These are phyloP conservation scores for Steinernema khuongi DNA, from an alignment of 1,140 invertebrate genomes.

Conservation along the genomic window DNA sequence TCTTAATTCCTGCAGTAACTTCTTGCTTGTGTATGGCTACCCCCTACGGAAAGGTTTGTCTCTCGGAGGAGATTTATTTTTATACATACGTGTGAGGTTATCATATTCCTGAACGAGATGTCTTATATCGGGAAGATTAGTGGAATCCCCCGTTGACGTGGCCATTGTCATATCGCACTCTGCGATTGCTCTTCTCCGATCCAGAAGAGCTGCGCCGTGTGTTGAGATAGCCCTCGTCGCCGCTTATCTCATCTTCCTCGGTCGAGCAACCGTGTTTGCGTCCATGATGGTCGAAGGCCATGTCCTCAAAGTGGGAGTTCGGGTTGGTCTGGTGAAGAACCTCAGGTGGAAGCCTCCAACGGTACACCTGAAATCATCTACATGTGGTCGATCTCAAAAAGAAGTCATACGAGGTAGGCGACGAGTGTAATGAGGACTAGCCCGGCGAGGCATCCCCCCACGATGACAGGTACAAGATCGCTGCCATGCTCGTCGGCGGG, in stretches of 20 bases:
- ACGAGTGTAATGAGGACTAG: slow-evolving; percentile 11
- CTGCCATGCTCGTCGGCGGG: slow-evolving; percentile 6
- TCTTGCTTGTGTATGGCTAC: too few species aligned
- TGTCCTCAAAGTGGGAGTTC: neutral
- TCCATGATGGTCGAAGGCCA: neutral
- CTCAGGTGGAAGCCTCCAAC: slow-evolving; percentile 17
- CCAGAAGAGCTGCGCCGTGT: neutral
- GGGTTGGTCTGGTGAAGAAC: neutral
- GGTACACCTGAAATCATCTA: slow-evolving; percentile 2
- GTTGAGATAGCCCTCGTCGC: neutral
- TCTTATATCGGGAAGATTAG: too few species aligned
- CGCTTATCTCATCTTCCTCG: neutral
- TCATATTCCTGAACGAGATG: too few species aligned
- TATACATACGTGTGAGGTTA: too few species aligned
- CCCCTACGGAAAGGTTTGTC: too few species aligned
- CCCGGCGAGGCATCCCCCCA: slow-evolving; percentile 16
- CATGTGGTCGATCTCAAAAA: neutral
- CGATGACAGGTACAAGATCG: slow-evolving; percentile 8
- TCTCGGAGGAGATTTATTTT: too few species aligned
- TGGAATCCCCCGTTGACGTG: too few species aligned
- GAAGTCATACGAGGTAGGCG: slow-evolving; percentile 1
- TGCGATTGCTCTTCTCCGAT: slow-evolving; percentile 68
- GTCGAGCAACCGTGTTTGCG: neutral
- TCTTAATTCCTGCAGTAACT: too few species aligned
- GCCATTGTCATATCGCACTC: too few species aligned